Conservation (phyloP, 1,140 invertebrate species). For the Cherax quadricarinatus region DNA sequence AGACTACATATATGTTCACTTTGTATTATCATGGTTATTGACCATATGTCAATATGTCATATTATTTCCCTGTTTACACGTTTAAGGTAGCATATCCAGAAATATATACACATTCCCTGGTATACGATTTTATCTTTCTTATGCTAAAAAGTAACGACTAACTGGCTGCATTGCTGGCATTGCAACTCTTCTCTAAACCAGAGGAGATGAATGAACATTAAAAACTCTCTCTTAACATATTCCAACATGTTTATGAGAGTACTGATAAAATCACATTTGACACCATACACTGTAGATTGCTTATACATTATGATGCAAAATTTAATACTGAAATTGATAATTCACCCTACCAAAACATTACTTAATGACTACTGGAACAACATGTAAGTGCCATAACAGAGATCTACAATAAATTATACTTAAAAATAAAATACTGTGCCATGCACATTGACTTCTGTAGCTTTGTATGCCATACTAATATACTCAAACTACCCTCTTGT, state of each 20-base stretch:
- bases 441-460: not conserved
- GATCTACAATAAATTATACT: not conserved
- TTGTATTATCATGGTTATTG: not conserved
- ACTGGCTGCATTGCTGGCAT: conserved; percentile 28
- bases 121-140: not conserved
- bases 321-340: not conserved
- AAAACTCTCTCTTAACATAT: not conserved
- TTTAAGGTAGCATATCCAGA: not conserved
- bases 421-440: not conserved
- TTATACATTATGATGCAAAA: not conserved
- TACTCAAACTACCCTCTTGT: not conserved
- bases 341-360: not conserved
- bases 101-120: not conserved
- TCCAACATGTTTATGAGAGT: not conserved
- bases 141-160: not conserved
- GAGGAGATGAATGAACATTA: not conserved
- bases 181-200: conserved; percentile 7
- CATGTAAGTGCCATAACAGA: not conserved
- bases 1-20: not conserved
- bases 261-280: not conserved
- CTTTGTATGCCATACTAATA: not conserved
- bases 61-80: not conserved
- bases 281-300: not conserved
- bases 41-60: not conserved
- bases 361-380: not conserved